Percentiles rank a stretch among this genome's conserved stretches.
Conservation (phyloP, 2,888 invertebrate genomes). For the Arctia plantaginis region DNA sequence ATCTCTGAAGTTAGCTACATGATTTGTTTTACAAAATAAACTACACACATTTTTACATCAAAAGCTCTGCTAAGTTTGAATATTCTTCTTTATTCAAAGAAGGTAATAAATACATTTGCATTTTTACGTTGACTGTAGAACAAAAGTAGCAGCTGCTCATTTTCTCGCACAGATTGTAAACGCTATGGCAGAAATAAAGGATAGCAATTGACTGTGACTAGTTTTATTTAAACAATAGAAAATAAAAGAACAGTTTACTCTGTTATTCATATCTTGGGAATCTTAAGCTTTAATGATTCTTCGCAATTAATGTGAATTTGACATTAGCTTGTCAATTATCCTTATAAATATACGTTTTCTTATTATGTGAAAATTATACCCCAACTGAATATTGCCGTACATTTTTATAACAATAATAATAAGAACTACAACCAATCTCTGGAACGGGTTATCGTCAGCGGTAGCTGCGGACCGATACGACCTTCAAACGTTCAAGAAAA, state of each 20-base stretch:
- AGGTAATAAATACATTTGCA: constrained; percentile 40
- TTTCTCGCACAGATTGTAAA: constrained; percentile 41
- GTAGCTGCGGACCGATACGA: too few relatives aligned
- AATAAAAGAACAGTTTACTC: constrained; percentile 14
- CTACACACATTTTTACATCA: not conserved
- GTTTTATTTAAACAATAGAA: constrained; percentile 21
- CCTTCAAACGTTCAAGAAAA: too few relatives aligned
- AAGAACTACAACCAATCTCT: too few relatives aligned
- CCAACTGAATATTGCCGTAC: too few relatives aligned
- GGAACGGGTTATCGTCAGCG: too few relatives aligned
- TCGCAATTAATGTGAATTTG: too few relatives aligned
- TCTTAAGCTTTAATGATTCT: too few relatives aligned
- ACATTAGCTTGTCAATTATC: too few relatives aligned
- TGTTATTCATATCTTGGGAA: too few relatives aligned
- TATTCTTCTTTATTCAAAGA: constrained; percentile 12
- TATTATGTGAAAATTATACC: too few relatives aligned
- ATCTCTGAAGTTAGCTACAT: not conserved
- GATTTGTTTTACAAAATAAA: not conserved
- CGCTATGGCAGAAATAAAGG: constrained; percentile 32
- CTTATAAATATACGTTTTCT: too few relatives aligned
- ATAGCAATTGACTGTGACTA: constrained; percentile 25
- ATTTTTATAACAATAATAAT: too few relatives aligned
- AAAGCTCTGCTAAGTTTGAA: not conserved
- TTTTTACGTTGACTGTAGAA: constrained; percentile 32
- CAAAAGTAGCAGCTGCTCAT: constrained; percentile 48